Evolutionary conservation across 2,797 vertebrate genomes (phyloP).

Genomic region (Zalophus californianus): DNA sequence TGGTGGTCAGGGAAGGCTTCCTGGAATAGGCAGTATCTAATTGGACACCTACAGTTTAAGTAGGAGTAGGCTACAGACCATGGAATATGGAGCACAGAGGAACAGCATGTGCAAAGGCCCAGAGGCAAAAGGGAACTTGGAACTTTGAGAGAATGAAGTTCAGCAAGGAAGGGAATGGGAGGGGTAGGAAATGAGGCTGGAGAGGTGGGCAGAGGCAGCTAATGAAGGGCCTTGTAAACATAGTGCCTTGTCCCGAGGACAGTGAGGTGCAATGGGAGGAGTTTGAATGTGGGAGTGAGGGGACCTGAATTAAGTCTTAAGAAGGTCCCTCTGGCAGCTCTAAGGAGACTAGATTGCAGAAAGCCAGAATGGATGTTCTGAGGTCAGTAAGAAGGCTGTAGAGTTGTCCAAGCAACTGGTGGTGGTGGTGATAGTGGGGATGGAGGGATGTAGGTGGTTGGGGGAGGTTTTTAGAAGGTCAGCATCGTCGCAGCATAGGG

Average conservation of each 20-base stretch:
- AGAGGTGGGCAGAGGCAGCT: neutral
- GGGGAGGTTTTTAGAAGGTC: neutral
- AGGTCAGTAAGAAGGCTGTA: neutral
- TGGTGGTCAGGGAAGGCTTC: neutral
- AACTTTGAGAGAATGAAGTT: neutral
- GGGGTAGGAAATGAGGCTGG: neutral
- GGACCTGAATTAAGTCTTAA: neutral
- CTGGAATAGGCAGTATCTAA: neutral
- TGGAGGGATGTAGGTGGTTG: neutral
- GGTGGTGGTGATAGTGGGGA: neutral
- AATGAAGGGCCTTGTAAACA: neutral
- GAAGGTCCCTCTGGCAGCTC: neutral
- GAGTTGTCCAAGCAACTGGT: neutral
- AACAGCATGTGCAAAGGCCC: neutral
- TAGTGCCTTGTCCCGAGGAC: neutral
- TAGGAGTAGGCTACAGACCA: neutral
- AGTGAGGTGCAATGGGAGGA: neutral
- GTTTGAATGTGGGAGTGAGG: neutral
- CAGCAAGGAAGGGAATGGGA: neutral
- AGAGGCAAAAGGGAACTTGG: neutral
- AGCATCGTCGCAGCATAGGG: no score
- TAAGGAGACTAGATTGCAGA: neutral
- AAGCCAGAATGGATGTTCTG: neutral
- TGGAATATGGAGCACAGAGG: neutral
- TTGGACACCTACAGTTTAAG: neutral